phyloP scores from a whole-genome alignment of 2,113 vertebrate genomes.

The Microtus richardsoni region DNA sequence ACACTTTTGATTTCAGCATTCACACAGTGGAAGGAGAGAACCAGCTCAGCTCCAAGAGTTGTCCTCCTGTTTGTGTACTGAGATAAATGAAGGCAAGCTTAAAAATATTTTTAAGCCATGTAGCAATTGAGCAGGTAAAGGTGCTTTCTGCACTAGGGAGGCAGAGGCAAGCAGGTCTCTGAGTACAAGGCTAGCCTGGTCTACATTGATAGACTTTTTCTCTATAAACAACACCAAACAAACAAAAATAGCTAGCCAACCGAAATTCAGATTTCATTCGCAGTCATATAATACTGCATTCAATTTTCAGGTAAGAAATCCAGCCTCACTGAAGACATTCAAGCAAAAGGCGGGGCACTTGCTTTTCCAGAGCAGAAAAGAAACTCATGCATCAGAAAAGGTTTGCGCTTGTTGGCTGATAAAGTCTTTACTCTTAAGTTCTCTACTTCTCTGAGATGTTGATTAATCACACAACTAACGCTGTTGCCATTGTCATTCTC shows the following conservation, averaged over 20 bases:
- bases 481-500: not conserved
- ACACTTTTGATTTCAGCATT: not conserved
- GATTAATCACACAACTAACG: slow-evolving; percentile 27
- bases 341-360: slow-evolving; percentile 52
- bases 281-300: slow-evolving; percentile 53
- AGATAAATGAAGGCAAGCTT: not conserved
- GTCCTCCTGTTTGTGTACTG: not conserved
- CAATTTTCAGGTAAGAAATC: slow-evolving; percentile 74
- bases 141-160: not conserved
- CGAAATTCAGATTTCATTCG: slow-evolving; percentile 56
- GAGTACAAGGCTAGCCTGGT: not conserved
- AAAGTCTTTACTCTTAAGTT: slow-evolving; percentile 16
- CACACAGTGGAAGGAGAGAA: not conserved
- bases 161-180: not conserved
- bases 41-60: not conserved
- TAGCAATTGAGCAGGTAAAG: not conserved
- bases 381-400: slow-evolving; percentile 81
- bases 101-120: not conserved
- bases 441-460: slow-evolving; percentile 28
- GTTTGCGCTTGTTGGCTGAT: slow-evolving; percentile 58
- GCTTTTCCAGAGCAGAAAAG: slow-evolving; percentile 63
- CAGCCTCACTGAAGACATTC: slow-evolving; percentile 57
- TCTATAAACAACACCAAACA: not conserved
- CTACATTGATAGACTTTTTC: not conserved
- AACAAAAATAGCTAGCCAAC: not conserved